These are phyloP conservation scores for Papilio protenor DNA, from an alignment of 2,888 invertebrate genomes.

Conservation along the genomic window DNA sequence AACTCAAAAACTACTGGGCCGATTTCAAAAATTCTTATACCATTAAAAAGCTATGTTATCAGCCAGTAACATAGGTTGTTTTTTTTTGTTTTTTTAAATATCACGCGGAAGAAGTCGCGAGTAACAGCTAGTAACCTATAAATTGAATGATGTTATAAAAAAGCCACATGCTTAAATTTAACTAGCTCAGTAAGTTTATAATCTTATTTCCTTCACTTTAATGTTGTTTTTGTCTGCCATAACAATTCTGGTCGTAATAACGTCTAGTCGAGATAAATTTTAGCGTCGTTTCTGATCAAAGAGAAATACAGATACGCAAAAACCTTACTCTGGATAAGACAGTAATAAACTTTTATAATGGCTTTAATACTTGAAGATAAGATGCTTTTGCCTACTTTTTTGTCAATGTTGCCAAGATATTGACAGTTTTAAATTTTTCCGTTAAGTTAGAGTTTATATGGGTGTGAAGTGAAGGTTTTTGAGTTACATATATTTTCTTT, in stretches of 20 bases:
- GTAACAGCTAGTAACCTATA: too few relatives aligned
- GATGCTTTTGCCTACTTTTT: not conserved
- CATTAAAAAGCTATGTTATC: too few relatives aligned
- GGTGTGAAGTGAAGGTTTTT: too few relatives aligned
- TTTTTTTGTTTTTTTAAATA: too few relatives aligned
- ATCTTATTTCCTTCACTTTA: slow-evolving; percentile 2
- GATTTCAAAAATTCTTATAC: too few relatives aligned
- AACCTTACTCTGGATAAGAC: slow-evolving; percentile 11
- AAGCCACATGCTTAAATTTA: not conserved
- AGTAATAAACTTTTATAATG: slow-evolving; percentile 24
- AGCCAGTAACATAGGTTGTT: too few relatives aligned
- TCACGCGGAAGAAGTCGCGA: too few relatives aligned
- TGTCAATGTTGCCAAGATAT: not conserved
- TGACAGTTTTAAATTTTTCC: not conserved
- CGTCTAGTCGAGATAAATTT: slow-evolving; percentile 16
- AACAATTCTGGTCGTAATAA: not conserved
- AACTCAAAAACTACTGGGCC: too few relatives aligned
- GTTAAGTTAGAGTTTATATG: too few relatives aligned
- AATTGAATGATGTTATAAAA: not conserved
- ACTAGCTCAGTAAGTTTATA: slow-evolving; percentile 5
- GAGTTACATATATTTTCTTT: not conserved
- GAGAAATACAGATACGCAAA: not conserved
- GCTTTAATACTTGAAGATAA: not conserved
- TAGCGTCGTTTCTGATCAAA: not conserved
- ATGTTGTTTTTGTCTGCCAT: slow-evolving; percentile 16